A percentile compares a stretch with the other conserved stretches of the same genome.
phyloP scores from a whole-genome alignment of 2,888 invertebrate species.

The Torymus texanus region DNA sequence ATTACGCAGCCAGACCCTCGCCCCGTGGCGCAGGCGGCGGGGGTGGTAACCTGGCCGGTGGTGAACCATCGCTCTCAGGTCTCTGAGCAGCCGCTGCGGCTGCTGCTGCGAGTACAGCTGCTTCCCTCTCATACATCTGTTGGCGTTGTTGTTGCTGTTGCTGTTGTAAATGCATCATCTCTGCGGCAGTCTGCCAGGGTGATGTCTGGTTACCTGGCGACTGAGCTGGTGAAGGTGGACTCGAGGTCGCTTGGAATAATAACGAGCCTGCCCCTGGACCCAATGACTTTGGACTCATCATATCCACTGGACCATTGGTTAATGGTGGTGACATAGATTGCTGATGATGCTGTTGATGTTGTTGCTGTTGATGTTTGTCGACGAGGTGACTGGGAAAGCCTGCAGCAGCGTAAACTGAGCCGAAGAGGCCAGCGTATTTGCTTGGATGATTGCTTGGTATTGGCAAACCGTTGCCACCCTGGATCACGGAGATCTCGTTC shows the following conservation, averaged over 20 bases:
- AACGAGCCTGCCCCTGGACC: constrained; percentile 71
- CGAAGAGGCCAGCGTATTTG: constrained; percentile 86
- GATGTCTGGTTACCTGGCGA: constrained; percentile 75
- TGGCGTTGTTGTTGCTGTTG: constrained; percentile 70
- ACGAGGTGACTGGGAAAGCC: constrained; percentile 75
- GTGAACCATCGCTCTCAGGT: constrained; percentile 40
- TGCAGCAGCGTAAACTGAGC: constrained; percentile 80
- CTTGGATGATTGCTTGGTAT: constrained; percentile 65
- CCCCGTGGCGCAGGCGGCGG: constrained; percentile 81
- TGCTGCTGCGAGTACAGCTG: constrained; percentile 71
- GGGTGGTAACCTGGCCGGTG: constrained; percentile 71
- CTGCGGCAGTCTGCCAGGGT: constrained; percentile 63
- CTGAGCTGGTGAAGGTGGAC: constrained; percentile 68
- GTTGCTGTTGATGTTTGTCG: constrained; percentile 71
- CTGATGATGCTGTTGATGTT: constrained; percentile 71
- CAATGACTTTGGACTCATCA: constrained; percentile 62
- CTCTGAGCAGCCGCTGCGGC: constrained; percentile 67
- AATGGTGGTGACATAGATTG: background rate
- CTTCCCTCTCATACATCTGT: constrained; percentile 77
- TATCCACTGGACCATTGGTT: constrained; percentile 68
- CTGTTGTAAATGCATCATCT: constrained; percentile 38
- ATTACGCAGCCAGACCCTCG: constrained; percentile 84
- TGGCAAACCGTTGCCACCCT: constrained; percentile 82
- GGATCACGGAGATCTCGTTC: constrained; percentile 88
- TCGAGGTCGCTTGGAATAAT: constrained; percentile 70